Evolutionary conservation across 2,113 vertebrate species (phyloP).

Genomic region (Rhegmatorhina hoffmannsi): DNA sequence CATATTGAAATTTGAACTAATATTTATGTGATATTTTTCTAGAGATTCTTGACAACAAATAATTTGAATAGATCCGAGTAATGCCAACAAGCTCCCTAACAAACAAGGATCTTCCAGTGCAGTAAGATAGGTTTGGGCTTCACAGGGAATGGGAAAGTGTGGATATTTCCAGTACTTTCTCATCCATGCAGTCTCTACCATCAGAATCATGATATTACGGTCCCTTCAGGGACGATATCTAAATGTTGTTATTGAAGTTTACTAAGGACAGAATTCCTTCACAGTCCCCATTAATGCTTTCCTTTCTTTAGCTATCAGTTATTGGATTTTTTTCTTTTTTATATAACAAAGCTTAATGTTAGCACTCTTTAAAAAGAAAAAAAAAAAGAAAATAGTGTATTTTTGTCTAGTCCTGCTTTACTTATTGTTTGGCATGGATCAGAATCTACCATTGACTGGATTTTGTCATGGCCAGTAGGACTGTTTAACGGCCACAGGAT

Average conservation of each 20-base stretch:
- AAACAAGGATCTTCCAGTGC: neutral
- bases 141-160: neutral
- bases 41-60: neutral
- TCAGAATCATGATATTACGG: neutral
- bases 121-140: neutral
- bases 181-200: neutral
- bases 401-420: neutral
- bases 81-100: neutral
- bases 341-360: neutral
- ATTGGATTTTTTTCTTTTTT: neutral
- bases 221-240: neutral
- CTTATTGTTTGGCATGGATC: neutral
- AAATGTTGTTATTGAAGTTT: neutral
- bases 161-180: neutral
- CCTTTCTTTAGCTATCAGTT: neutral
- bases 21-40: neutral
- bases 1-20: neutral
- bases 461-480: neutral
- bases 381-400: neutral
- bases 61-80: neutral
- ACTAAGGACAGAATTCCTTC: neutral
- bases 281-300: neutral
- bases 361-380: neutral
- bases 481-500: neutral
- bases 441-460: neutral